phyloP scores from a whole-genome alignment of 2,888 invertebrate genomes.

The Andricus curvator region DNA sequence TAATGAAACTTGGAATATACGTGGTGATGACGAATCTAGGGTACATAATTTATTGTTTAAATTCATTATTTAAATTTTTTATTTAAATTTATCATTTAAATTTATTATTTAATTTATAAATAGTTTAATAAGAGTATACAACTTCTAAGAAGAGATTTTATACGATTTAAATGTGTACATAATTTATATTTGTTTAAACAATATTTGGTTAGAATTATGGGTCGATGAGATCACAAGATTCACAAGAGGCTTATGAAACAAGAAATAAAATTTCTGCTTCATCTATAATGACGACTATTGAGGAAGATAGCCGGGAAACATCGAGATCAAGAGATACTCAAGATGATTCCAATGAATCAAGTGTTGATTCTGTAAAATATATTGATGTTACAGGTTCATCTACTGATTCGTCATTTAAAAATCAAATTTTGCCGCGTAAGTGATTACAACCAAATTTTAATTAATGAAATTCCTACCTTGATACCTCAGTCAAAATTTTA shows the following conservation, averaged over 20 bases:
- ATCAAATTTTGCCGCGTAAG: neutral
- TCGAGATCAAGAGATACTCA: slow-evolving; percentile 44
- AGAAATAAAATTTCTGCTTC: slow-evolving; percentile 19
- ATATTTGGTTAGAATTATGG: slow-evolving; percentile 28
- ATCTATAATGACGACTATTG: slow-evolving; percentile 54
- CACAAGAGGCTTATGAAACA: slow-evolving; percentile 1
- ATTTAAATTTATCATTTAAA: neutral
- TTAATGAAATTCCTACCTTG: no score
- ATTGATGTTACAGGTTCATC: slow-evolving; percentile 55
- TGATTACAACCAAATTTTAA: neutral
- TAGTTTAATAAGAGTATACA: no score
- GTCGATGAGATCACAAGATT: neutral
- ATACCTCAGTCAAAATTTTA: no score
- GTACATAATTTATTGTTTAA: neutral
- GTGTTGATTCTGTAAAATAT: slow-evolving; percentile 43
- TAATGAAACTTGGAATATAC: slow-evolving; percentile 53
- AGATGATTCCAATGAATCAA: slow-evolving; percentile 34
- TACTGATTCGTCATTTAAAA: slow-evolving; percentile 35
- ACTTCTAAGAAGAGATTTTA: no score
- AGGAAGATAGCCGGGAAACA: slow-evolving; percentile 52
- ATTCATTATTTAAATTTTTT: neutral
- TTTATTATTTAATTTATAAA: no score
- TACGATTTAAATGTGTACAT: neutral
- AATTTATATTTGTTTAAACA: neutral
- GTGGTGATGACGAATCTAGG: slow-evolving; percentile 43